Conservation (phyloP, 2,797 vertebrate species). For the Sebastes kiyomatsui region DNA sequence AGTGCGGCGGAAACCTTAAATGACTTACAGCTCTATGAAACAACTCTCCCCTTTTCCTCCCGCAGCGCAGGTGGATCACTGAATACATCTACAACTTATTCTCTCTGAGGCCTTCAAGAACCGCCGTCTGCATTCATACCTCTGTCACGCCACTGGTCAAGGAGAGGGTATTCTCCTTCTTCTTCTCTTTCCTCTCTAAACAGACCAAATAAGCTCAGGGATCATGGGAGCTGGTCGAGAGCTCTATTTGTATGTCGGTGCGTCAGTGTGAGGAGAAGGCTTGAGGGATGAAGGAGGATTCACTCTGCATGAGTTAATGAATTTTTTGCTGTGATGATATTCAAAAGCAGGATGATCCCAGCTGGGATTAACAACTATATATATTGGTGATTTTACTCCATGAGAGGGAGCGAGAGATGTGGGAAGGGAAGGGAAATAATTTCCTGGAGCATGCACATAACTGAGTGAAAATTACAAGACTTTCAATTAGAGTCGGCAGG, state of each 20-base stretch:
- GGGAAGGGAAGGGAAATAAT: constrained; percentile 54
- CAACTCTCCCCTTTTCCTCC: constrained; percentile 52
- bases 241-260: constrained; percentile 51
- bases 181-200: constrained; percentile 58
- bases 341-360: constrained; percentile 74
- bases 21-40: constrained; percentile 70
- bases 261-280: constrained; percentile 38
- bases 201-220: constrained; percentile 80
- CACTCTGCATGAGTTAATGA: constrained; percentile 78
- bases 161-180: constrained; percentile 50
- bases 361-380: constrained; percentile 74
- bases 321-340: constrained; percentile 77
- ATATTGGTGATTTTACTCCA: constrained; percentile 69
- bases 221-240: constrained; percentile 70
- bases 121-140: constrained; percentile 47
- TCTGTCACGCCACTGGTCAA: constrained; percentile 62
- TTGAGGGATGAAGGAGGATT: constrained; percentile 74
- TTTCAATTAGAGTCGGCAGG: constrained; percentile 61
- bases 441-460: constrained; percentile 57
- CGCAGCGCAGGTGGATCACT: constrained; percentile 64
- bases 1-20: constrained; percentile 68
- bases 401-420: constrained; percentile 39
- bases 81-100: constrained; percentile 64
- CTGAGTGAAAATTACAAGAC: constrained; percentile 64
- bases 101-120: constrained; percentile 29